These are phyloP conservation scores for Anadara kagoshimensis DNA, from an alignment of 1,140 invertebrate species.

Conservation along the genomic window DNA sequence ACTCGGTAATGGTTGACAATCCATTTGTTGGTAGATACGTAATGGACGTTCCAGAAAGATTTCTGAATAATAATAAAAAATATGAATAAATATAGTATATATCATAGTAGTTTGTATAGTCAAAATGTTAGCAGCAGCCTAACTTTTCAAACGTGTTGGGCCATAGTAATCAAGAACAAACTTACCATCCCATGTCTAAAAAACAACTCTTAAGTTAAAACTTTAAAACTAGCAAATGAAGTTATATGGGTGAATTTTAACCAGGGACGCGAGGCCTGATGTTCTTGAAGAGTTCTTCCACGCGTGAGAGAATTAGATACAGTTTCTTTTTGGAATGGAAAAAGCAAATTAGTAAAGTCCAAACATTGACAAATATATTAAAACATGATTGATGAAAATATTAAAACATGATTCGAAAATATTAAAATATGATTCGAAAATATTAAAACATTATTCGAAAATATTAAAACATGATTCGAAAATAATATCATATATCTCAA, in stretches of 20 bases:
- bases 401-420: too few species aligned
- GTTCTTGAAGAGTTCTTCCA: too few species aligned
- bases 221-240: background rate
- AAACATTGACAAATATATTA: too few species aligned
- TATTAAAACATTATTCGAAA: too few species aligned
- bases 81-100: slow-evolving; percentile 2
- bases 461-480: too few species aligned
- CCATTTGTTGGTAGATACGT: slow-evolving; percentile 83
- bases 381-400: too few species aligned
- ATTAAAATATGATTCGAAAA: too few species aligned
- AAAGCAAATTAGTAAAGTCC: too few species aligned
- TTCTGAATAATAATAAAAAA: slow-evolving; percentile 74
- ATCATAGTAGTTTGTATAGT: background rate
- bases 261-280: too few species aligned
- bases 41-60: slow-evolving; percentile 85
- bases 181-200: background rate
- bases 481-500: too few species aligned
- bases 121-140: slow-evolving; percentile 1
- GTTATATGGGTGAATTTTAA: background rate
- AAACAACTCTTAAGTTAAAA: background rate
- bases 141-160: background rate
- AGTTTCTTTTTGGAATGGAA: too few species aligned
- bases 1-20: slow-evolving; percentile 81
- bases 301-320: too few species aligned
- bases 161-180: background rate